Percentiles rank a stretch among this genome's conserved stretches.
Evolutionary conservation across 2,113 vertebrate genomes (phyloP).

Genomic region (Scartelaos histophorus): DNA sequence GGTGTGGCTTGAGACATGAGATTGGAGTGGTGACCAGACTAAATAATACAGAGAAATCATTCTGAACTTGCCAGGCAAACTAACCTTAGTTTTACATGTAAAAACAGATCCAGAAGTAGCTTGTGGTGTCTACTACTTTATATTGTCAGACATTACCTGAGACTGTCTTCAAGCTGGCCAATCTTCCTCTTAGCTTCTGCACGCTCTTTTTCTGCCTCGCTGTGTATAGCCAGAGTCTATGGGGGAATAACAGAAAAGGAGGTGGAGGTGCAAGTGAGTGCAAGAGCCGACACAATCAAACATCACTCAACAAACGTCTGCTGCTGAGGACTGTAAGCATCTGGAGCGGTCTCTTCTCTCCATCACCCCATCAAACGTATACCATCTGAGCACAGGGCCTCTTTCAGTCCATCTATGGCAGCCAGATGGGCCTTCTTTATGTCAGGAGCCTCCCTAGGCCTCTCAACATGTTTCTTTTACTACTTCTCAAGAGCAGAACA

Average conservation of each 20-base stretch:
- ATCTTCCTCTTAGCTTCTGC: constrained; percentile 68
- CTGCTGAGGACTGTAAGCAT: constrained; percentile 51
- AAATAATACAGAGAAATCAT: too few relatives aligned
- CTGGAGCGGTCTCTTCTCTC: constrained; percentile 49
- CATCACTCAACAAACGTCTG: constrained; percentile 50
- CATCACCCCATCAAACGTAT: constrained; percentile 56
- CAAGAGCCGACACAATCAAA: constrained; percentile 53
- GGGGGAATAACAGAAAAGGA: constrained; percentile 1
- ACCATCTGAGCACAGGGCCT: constrained; percentile 44
- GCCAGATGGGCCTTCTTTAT: constrained; percentile 55
- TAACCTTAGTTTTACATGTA: too few relatives aligned
- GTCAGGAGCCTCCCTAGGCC: constrained; percentile 37
- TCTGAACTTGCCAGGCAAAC: too few relatives aligned
- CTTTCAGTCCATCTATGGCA: constrained; percentile 45
- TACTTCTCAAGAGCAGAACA: constrained; percentile 11
- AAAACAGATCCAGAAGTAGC: too few relatives aligned
- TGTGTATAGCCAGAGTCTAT: constrained; percentile 69
- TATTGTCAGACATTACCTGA: constrained; percentile 65
- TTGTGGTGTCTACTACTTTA: neutral
- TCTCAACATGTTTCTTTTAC: constrained; percentile 38
- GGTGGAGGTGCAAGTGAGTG: constrained; percentile 31
- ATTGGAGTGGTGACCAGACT: too few relatives aligned
- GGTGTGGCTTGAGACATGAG: too few relatives aligned
- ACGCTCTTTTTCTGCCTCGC: constrained; percentile 71
- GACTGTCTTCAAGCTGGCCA: constrained; percentile 67